These are phyloP conservation scores for Sciurus vulgaris DNA, from an alignment of 2,797 vertebrate species.

Conservation along the genomic window DNA sequence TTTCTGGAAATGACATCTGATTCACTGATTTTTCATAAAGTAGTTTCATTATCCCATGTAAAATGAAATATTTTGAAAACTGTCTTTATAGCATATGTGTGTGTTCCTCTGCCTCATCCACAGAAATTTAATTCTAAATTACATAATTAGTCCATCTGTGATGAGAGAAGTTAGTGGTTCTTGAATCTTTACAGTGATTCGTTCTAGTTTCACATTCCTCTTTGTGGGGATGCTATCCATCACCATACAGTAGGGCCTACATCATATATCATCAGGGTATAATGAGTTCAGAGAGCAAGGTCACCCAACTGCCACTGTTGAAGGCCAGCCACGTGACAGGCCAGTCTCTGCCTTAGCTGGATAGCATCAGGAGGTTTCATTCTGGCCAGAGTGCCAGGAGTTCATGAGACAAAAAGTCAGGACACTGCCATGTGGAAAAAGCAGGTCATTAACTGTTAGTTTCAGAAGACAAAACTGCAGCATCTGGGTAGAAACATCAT, in stretches of 20 bases:
- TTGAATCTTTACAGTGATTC: not conserved
- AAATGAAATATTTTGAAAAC: conserved; percentile 51
- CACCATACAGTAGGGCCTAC: not conserved
- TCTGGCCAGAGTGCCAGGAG: not conserved
- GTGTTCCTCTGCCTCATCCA: not conserved
- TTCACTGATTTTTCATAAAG: not conserved
- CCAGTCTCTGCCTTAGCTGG: not conserved
- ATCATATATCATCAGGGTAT: fast-evolving
- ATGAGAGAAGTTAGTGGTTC: not conserved
- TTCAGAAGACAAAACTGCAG: not conserved
- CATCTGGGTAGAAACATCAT: not conserved
- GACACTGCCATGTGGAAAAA: not conserved
- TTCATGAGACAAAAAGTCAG: not conserved
- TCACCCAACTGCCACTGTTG: not conserved
- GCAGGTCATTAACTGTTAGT: not conserved
- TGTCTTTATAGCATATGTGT: not conserved
- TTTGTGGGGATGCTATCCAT: not conserved
- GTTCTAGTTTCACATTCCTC: not conserved
- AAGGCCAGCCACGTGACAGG: fast-evolving
- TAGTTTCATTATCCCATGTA: conserved; percentile 21
- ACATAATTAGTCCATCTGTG: not conserved
- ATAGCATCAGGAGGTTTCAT: not conserved
- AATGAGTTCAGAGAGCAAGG: not conserved
- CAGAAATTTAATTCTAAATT: conserved; percentile 28
- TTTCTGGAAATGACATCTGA: conserved; percentile 61